A percentile compares a stretch with the other conserved stretches of the same genome.
phyloP scores from a whole-genome alignment of 1,140 invertebrate genomes.

The Metopolophium dirhodum region DNA sequence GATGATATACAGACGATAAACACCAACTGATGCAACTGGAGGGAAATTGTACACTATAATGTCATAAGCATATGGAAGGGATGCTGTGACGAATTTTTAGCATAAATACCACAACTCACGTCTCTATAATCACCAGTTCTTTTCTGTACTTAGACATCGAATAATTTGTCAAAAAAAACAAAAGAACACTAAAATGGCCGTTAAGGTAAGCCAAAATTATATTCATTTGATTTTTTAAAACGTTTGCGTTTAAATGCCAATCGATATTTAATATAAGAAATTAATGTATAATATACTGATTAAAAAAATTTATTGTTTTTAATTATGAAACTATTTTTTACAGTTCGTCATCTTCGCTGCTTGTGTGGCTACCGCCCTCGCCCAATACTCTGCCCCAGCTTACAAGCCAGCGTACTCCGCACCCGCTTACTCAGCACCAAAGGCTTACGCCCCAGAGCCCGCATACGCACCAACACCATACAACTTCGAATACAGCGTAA shows the following conservation, averaged over 20 bases:
- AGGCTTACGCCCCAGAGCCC: slow-evolving; percentile 59
- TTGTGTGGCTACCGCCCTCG: slow-evolving; percentile 11
- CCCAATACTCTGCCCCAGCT: slow-evolving; percentile 59
- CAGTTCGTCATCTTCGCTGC: slow-evolving; percentile 34
- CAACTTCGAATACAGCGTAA: slow-evolving; percentile 61
- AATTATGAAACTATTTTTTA: too few relatives aligned
- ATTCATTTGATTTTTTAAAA: too few relatives aligned
- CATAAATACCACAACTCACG: background rate
- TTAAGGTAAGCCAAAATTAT: too few relatives aligned
- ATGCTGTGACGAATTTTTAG: background rate
- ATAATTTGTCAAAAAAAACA: too few relatives aligned
- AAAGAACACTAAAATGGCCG: too few relatives aligned
- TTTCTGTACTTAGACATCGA: background rate
- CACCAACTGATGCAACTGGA: too few relatives aligned
- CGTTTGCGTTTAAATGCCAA: too few relatives aligned
- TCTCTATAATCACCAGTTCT: background rate
- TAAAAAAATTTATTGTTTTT: too few relatives aligned
- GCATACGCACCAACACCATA: slow-evolving; percentile 56
- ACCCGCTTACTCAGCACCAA: slow-evolving; percentile 58
- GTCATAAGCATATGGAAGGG: background rate
- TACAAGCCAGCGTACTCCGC: background rate
- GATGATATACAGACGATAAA: too few relatives aligned
- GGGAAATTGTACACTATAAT: too few relatives aligned
- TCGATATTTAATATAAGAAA: too few relatives aligned
- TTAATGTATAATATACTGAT: too few relatives aligned